Evolutionary conservation across 2,888 invertebrate species (phyloP), one percentile per base, ranked within the genome.

Genomic region (Masnerella sp.): DNA sequence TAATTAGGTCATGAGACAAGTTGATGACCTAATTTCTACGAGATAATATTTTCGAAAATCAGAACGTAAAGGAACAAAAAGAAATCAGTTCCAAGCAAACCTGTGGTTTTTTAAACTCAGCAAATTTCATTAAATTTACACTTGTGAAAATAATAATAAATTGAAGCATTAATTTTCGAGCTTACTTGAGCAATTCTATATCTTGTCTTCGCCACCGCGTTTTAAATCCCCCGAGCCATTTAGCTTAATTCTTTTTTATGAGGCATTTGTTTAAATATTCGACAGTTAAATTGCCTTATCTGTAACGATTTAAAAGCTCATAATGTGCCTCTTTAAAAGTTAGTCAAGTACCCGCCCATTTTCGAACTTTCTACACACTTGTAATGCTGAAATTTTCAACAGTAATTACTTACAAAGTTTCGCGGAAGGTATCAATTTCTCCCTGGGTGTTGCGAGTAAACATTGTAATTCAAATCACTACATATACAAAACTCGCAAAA

Each of bases 281-380:
- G 47, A 32, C 56, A 30, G 3, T 30, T 56, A 56, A 67, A 42
- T 49, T 49, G 49, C 32, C 51, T 51, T 49, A 67, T 67, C 14
- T 67, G 51, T 58, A 58, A 67, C 67, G 58, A 58, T 58, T 67
- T 36, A 58, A 58, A 58, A 58, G 49, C 40, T 51, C 34, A 58
- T 58, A 67, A 49, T 43, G 49, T 47, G 25, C 40, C 49, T 58
- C 56, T 49, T 67, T 42, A 67, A 67, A 67, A 67, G 40, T 58
- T 65, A 40, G 36, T 49, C 49, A 49, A 67, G 65, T 65, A 32
- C 45, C 38, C 36, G 42, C 36, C 32, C 49, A 43, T 67, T 47
- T 67, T 58, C 18, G 40, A 67, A 67, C 56, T 62, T 62, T 32
- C 15, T 22, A 42, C 51, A 62, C 42, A 22, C 51, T 67, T 67